Base-by-base conservation (phyloP, 2,113 vertebrate species). In the Plectropomus leopardus region DNA sequence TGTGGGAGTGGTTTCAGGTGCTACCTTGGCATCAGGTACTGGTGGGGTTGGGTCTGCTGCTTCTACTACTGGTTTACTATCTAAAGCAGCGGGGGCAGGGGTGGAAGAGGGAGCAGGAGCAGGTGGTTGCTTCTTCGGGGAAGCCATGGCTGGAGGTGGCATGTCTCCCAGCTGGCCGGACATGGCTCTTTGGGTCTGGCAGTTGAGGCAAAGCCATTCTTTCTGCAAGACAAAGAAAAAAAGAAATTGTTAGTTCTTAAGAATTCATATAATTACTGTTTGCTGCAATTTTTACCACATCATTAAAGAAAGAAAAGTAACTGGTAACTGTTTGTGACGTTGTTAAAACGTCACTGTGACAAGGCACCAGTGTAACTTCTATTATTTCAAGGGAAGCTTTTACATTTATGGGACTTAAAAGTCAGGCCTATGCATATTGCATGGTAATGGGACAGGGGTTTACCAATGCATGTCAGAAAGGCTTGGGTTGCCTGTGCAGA, bases 191-290 rank as follows among this genome's bases (percentile, higher is more conserved):
- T 97, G 96, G 34, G 97, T 99, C 93, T 99, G 98, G 85, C 98
- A 99, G 90, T 96, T 98, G 93, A 99, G 95, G 89, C 98, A 99
- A 63, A 99, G 95, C 98, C 98, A 99, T 95, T 99, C 98, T 91
- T 97, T 96, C 98, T 99, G 94, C 26, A 93, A 93, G 65, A 87
- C 44, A 92, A 85, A 68, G 15, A 76, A 1, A 21, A 54, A 5
- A 77, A 69, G 14, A 77, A 48, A 58, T n/a, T 7, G 19, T 72
- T 61, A 80, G 26, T 15, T 45, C 58, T 84, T 21, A 34, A 45
- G 1, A 50, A 32, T 14, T 60, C 24, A 69, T 6, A 36, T 75
- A 47, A 47, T 72, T 65, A 19, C 1, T 3, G 21, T 36, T 47
- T 57, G 7, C 23, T 48, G 24, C 17, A 47, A 61, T 63, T 42